These are phyloP conservation scores for Odontomyia ornata DNA, from an alignment of 2,888 invertebrate species.

Conservation along the genomic window DNA sequence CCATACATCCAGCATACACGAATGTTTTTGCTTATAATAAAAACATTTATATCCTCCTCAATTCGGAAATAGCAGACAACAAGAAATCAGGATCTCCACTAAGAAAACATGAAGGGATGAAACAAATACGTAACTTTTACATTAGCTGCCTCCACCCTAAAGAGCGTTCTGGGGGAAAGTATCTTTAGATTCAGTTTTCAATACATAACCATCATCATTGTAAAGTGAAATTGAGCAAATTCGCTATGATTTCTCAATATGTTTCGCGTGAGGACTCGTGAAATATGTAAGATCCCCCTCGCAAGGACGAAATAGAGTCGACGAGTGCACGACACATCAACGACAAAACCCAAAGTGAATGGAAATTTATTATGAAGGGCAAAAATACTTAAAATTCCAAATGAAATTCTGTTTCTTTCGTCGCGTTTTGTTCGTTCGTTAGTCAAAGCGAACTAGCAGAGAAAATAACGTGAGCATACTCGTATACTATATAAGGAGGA, in stretches of 20 bases:
- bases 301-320: not conserved
- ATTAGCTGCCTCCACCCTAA: not conserved
- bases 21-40: not conserved
- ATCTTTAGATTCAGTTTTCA: not conserved
- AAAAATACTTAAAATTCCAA: slow-evolving; percentile 42
- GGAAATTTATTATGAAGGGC: slow-evolving; percentile 36
- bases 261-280: not conserved
- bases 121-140: not conserved
- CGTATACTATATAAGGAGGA: too few relatives aligned
- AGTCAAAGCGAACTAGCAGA: too few relatives aligned
- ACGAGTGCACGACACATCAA: not conserved
- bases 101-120: not conserved
- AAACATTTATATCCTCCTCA: slow-evolving; percentile 9
- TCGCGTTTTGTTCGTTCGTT: not conserved
- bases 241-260: not conserved
- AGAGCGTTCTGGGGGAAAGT: too few relatives aligned
- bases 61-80: not conserved
- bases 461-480: not conserved
- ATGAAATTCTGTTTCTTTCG: slow-evolving; percentile 29
- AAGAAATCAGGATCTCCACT: not conserved
- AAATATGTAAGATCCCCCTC: not conserved
- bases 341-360: slow-evolving; percentile 15
- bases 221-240: not conserved
- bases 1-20: not conserved
- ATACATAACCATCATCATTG: not conserved